A percentile compares a stretch with the other conserved stretches of the same genome.
Conservation (phyloP, 1,140 invertebrate genomes). For the Camponotus vicinus region DNA sequence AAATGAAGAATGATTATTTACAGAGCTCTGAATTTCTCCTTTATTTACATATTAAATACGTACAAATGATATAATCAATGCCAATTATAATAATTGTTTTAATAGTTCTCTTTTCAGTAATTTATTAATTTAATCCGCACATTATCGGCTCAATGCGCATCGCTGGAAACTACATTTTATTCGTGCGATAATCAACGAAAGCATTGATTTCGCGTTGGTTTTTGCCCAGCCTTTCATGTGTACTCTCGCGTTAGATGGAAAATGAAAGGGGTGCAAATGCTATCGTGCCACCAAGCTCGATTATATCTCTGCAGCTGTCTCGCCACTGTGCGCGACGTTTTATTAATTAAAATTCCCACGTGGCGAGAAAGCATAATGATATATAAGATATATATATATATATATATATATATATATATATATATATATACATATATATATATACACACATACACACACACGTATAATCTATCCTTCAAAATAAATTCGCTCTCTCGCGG, state of each 20-base stretch:
- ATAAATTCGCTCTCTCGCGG: not conserved
- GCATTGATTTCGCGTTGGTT: constrained; percentile 37
- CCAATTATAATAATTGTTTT: too few species aligned
- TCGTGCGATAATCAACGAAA: constrained; percentile 29
- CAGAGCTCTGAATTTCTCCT: not conserved
- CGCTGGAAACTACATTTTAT: not conserved
- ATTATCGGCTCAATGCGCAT: not conserved
- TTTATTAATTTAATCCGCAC: constrained; percentile 1
- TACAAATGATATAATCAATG: not conserved
- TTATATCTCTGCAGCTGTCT: constrained; percentile 26
- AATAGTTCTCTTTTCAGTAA: not conserved
- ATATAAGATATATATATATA: not conserved
- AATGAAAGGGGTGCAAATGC: constrained; percentile 57
- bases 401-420: not conserved
- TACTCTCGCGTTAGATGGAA: not conserved
- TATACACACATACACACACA: not conserved
- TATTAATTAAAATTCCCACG: constrained; percentile 61
- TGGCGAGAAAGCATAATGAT: not conserved
- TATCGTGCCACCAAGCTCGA: constrained; percentile 46
- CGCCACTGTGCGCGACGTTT: constrained; percentile 38
- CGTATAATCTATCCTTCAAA: too few species aligned
- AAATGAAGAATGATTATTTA: not conserved
- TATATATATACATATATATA: not conserved
- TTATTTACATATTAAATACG: not conserved
- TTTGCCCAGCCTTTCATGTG: constrained; percentile 23